Conservation (phyloP, 2,113 vertebrate species). For the Pseudopodoces humilis region DNA sequence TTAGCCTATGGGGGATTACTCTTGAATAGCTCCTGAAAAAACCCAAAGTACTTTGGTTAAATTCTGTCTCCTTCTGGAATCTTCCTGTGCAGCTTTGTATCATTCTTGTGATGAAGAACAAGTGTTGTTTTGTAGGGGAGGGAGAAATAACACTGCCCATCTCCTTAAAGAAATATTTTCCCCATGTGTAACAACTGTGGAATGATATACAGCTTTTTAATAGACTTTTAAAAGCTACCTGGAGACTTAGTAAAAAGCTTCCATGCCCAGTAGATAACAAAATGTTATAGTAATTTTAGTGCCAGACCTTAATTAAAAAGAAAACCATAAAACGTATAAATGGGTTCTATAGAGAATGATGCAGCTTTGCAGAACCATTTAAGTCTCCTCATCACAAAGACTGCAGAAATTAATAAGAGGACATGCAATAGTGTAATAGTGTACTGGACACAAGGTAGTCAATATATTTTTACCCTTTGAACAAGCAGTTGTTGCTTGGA, state of each 20-base stretch:
- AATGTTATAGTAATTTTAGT: conserved; percentile 60
- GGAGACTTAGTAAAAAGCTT: conserved; percentile 49
- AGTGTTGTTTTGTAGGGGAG: not conserved
- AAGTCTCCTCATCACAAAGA: conserved; percentile 5
- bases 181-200: not conserved
- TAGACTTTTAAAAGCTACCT: conserved; percentile 48
- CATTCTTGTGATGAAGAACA: not conserved
- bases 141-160: not conserved
- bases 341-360: not conserved
- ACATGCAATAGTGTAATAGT: not conserved
- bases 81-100: not conserved
- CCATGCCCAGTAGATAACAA: conserved; percentile 46
- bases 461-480: not conserved
- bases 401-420: conserved; percentile 31
- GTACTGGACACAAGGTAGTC: not conserved
- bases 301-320: conserved; percentile 59
- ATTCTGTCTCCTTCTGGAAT: not conserved
- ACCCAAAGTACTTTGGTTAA: not conserved
- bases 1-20: not conserved
- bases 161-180: conserved; percentile 9
- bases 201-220: conserved; percentile 48
- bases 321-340: conserved; percentile 50
- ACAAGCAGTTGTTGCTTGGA: not conserved
- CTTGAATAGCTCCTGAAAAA: not conserved
- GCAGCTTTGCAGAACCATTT: conserved; percentile 13